Evolutionary conservation across 53 echinoderm and acorn worm genomes (phyloP), one percentile per base, ranked within the genome.

Genomic region (Holothuria leucospilota): DNA sequence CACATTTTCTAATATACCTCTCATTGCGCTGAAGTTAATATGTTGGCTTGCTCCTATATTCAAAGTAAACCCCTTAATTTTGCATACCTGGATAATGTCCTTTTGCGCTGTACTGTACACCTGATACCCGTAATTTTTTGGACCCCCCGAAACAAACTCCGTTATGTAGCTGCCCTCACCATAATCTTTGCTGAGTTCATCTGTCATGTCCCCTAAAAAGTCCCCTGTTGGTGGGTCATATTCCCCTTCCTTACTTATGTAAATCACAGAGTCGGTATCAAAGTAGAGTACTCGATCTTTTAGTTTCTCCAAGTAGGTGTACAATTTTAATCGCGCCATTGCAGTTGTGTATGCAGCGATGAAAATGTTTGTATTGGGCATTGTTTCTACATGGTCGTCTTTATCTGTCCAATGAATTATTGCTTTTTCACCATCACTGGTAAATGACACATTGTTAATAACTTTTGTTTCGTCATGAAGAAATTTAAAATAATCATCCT

Each of bases 161-260:
- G 82, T 86, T 41, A 91, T 91, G 30, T 83, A 87, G n/a, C 87
- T 87, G 1, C 84, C 87, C 20, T 61, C 0, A n/a, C 91, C 91
- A 59, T 82, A 87, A 13, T 64, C 84, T 24, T 86, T 86, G 26
- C 62, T 67, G 2, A 91, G 51, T 20, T 87, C 91, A 41, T 91
- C 91, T 27, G 91, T 91, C 87, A 91, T 91, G 40, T 91, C 91
- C 11, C 87, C 87, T 58, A 91, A 39, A 15, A 77, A 87, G 8
- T 80, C 74, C 18, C 91, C 91, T 0, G 87, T 91, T 4, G 40
- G 77, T 8, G 87, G 53, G 28, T 87, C 73, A 0, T 64, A 15
- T 21, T 82, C 87, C 46, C 56, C 56, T 56, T 4, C 16, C 12
- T 46, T 42, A 25, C 72, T 83, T 74, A 91, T 64, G 29, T 87